Evolutionary conservation across 2,113 vertebrate species (phyloP).

Genomic region (Puffinus mauretanicus): DNA sequence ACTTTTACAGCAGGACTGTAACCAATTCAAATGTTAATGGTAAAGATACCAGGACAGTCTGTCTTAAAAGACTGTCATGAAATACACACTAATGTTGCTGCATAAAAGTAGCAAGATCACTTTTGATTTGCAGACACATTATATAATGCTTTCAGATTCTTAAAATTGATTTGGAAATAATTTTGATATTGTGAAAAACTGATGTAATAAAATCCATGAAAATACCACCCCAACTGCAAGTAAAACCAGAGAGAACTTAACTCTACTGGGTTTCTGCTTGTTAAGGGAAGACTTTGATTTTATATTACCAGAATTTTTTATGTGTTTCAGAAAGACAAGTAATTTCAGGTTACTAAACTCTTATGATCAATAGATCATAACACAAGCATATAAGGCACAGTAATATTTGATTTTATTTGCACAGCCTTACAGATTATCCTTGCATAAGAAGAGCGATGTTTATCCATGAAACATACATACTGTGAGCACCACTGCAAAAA

Average conservation of each 20-base stretch:
- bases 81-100: not conserved
- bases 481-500: not conserved
- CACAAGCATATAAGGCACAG: not conserved
- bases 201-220: not conserved
- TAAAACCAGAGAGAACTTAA: not conserved
- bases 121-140: not conserved
- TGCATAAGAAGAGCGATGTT: not conserved
- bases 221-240: not conserved
- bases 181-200: not conserved
- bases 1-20: not conserved
- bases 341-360: not conserved
- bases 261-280: not conserved
- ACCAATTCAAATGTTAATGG: not conserved
- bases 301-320: not conserved
- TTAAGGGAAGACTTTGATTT: not conserved
- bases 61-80: not conserved
- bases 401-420: not conserved
- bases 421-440: not conserved
- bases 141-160: not conserved
- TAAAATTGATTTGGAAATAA: not conserved
- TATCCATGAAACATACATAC: not conserved
- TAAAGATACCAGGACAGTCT: not conserved
- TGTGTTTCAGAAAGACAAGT: not conserved
- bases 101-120: not conserved
- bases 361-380: not conserved